Evolutionary conservation across 2,113 vertebrate species (phyloP).

Genomic region (Xenus cinereus): DNA sequence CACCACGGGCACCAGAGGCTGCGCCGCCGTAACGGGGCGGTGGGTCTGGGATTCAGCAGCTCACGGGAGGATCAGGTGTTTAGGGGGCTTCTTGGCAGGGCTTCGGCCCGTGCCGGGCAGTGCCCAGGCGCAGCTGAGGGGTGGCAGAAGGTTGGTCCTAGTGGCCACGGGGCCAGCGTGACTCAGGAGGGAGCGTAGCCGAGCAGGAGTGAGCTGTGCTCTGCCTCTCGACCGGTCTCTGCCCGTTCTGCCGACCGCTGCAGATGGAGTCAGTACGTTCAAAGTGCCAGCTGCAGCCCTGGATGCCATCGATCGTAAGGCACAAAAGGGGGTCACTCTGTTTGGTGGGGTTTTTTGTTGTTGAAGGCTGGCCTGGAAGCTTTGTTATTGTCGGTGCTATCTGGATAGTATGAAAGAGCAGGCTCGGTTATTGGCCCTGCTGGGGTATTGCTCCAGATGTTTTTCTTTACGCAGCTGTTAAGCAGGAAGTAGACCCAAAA

Average conservation of each 20-base stretch:
- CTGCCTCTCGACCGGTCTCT: not conserved
- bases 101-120: not conserved
- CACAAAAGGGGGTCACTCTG: not conserved
- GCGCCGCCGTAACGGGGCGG: not conserved
- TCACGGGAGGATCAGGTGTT: not conserved
- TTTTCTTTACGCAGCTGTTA: conserved; percentile 54
- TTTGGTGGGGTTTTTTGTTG: not conserved
- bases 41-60: not conserved
- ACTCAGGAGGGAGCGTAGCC: not conserved
- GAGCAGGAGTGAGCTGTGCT: not conserved
- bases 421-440: conserved; percentile 14
- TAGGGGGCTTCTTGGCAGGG: not conserved
- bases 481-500: conserved; percentile 51
- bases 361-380: not conserved
- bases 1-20: not conserved
- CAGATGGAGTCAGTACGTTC: not conserved
- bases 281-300: not conserved
- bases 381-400: conserved; percentile 27
- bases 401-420: conserved; percentile 17
- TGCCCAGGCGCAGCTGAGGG: not conserved
- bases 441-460: conserved; percentile 31
- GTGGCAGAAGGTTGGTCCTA: not conserved
- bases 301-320: not conserved
- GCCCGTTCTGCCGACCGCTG: not conserved
- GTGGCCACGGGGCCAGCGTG: not conserved